These are phyloP conservation scores for Drosophila parvula DNA, from an alignment of 1,140 invertebrate species.

Conservation along the genomic window DNA sequence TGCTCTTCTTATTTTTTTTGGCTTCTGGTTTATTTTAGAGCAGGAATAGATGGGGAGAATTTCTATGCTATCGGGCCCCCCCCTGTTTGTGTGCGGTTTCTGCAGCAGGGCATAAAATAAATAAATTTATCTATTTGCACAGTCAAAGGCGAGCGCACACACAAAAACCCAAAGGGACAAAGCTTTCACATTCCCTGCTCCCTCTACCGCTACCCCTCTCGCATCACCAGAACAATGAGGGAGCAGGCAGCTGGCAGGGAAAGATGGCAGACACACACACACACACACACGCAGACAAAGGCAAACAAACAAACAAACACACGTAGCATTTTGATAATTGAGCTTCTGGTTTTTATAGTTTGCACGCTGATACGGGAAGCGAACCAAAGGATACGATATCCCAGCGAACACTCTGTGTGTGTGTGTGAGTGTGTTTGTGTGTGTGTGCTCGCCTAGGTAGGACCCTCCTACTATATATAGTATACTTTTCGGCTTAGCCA, in stretches of 20 bases:
- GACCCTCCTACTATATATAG: neutral
- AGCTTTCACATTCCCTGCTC: conserved; percentile 26
- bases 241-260: conserved; percentile 10
- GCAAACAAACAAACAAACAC: conserved; percentile 54
- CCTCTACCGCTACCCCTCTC: neutral
- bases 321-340: conserved; percentile 80
- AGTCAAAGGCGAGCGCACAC: conserved; percentile 72
- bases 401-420: neutral
- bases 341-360: conserved; percentile 80
- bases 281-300: conserved; percentile 29
- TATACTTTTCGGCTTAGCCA: conserved; percentile 4
- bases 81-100: conserved; percentile 55
- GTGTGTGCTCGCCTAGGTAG: neutral
- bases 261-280: conserved; percentile 11
- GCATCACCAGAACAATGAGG: conserved; percentile 17
- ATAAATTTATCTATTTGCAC: conserved; percentile 81
- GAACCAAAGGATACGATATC: conserved; percentile 31
- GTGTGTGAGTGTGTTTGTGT: conserved; percentile 5
- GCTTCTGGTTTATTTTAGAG: conserved; percentile 42
- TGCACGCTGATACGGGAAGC: conserved; percentile 63
- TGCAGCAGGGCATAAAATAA: conserved; percentile 72
- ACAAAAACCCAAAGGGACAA: conserved; percentile 69
- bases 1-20: neutral
- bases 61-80: conserved; percentile 17
- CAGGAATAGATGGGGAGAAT: conserved; percentile 26